Base-by-base conservation (phyloP, 2,888 invertebrate genomes). In the Ochropleura plecta region DNA sequence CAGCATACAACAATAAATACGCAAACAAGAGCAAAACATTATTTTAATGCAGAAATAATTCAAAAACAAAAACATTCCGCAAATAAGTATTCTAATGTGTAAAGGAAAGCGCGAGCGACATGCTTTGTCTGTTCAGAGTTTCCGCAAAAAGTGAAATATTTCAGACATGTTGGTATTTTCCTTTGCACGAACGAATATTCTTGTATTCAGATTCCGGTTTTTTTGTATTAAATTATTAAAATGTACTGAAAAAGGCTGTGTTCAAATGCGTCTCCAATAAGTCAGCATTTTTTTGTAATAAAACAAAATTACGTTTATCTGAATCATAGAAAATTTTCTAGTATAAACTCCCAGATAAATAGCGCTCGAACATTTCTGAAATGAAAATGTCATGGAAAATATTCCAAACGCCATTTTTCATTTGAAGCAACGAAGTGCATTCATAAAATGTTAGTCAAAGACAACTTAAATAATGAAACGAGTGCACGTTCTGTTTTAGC, bases 331-430 rank as follows among this genome's bases (percentile, higher is more conserved):
- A 59, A 42, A 9, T 8, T n/a, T 1, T 40, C 20, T 12, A 55
- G 20, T 44, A 49, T 30, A n/a, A 63, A 59, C 59, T 67, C 44
- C 2, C 44, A 20, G 59, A 60, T 60, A 65, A 79, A 51, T 65
- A 10, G 14, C 49, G 9, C 30, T 40, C 1, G 44, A 49, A 55
- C 12, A 42, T 70, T 64, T 18, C 44, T 59, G 46, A 67, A 71
- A 78, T 70, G 65, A 78, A 78, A 53, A 73, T 78, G 40, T 30
- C 79, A 44, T 57, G 59, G 20, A 81, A 59, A 70, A 79, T 70
- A 73, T 83, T 79, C 4, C 57, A 49, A 59, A n/a, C 53, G 40
- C 9, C 49, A 83, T 83, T 81, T 78, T 81, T 70, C 73, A 78
- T 78, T 70, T 78, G 59, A 40, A 67, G 66, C 79, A 62, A 49